Percentiles rank a stretch among this genome's conserved stretches.
Evolutionary conservation across 2,888 invertebrate species (phyloP).

Genomic region (Elegia similella): DNA sequence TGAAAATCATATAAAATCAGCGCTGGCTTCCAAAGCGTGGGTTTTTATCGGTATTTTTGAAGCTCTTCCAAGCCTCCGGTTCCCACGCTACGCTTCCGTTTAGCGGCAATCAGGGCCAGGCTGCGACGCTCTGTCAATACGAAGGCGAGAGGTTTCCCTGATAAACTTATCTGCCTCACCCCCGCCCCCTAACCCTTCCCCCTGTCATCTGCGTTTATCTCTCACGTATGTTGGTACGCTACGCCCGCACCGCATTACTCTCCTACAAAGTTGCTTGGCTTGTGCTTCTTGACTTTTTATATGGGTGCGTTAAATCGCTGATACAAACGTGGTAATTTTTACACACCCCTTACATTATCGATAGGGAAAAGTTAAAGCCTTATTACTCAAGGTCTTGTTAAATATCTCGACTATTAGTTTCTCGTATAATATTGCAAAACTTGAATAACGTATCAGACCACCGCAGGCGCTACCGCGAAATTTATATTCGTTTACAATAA

Average conservation of each 20-base stretch:
- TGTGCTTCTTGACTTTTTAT: slow-evolving; percentile 50
- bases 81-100: slow-evolving; percentile 70
- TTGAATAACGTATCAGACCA: slow-evolving; percentile 34
- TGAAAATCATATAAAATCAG: slow-evolving; percentile 18
- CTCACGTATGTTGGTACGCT: slow-evolving; percentile 64
- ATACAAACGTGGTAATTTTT: slow-evolving; percentile 22
- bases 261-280: slow-evolving; percentile 45
- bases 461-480: slow-evolving; percentile 34
- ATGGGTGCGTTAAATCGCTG: slow-evolving; percentile 38
- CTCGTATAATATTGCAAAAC: slow-evolving; percentile 5
- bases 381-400: slow-evolving; percentile 24
- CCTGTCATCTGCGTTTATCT: slow-evolving; percentile 68
- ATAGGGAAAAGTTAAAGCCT: slow-evolving; percentile 14
- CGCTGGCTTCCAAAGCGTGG: slow-evolving; percentile 24
- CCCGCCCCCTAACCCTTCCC: slow-evolving; percentile 39
- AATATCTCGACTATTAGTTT: slow-evolving; percentile 21
- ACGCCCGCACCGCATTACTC: slow-evolving; percentile 56
- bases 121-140: slow-evolving; percentile 79
- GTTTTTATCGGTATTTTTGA: slow-evolving; percentile 60
- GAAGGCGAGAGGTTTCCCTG: slow-evolving; percentile 77
- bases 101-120: slow-evolving; percentile 74
- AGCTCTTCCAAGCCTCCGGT: slow-evolving; percentile 60
- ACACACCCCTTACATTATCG: slow-evolving; percentile 23
- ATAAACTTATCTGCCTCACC: slow-evolving; percentile 75
- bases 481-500: slow-evolving; percentile 58